Evolutionary conservation across 2,113 vertebrate genomes (phyloP).

Genomic region (rat (Rattus norvegicus)): DNA sequence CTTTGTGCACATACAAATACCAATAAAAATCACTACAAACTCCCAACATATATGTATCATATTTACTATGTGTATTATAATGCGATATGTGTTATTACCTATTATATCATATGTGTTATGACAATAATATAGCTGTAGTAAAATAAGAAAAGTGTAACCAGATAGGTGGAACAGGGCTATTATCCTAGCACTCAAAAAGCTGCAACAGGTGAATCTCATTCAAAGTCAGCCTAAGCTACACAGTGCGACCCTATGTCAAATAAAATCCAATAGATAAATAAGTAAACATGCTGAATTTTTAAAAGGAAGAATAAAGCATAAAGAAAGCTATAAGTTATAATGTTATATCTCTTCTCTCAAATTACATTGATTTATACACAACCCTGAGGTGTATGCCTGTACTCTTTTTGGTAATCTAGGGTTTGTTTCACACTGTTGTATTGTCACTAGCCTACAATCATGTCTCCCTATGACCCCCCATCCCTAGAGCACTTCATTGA

Average conservation of each 20-base stretch:
- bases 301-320: constrained; percentile 41
- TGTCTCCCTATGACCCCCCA: neutral
- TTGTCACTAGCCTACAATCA: neutral
- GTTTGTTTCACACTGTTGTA: neutral
- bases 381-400: neutral
- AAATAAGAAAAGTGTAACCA: neutral
- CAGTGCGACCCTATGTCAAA: neutral
- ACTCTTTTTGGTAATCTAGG: neutral
- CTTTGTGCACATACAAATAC: neutral
- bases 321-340: constrained; percentile 15
- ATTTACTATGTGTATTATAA: neutral
- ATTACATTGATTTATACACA: neutral
- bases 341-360: neutral
- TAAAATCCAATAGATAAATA: neutral
- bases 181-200: neutral
- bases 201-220: neutral
- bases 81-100: neutral
- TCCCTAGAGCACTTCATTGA: neutral
- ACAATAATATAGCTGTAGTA: neutral
- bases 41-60: neutral
- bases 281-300: neutral
- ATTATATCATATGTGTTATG: neutral
- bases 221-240: neutral
- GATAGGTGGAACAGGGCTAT: neutral
- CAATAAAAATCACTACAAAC: neutral